Conservation (phyloP, 1,140 invertebrate genomes). For the Danaus melanippus region DNA sequence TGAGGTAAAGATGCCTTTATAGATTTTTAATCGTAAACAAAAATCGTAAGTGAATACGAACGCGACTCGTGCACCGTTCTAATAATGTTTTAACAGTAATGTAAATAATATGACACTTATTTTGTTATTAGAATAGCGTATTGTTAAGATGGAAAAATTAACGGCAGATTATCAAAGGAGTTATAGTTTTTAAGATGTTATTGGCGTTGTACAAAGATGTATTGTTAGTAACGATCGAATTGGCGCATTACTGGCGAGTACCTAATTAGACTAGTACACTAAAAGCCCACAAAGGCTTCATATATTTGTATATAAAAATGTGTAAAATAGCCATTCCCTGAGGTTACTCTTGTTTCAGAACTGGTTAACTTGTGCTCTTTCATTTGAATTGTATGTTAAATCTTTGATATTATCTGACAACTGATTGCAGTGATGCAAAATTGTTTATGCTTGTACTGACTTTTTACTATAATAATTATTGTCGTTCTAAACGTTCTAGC, state of each 20-base stretch:
- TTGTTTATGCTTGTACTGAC: slow-evolving; percentile 12
- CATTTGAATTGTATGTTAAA: slow-evolving; percentile 8
- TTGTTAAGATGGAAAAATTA: slow-evolving; percentile 51
- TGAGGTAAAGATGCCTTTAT: slow-evolving; percentile 72
- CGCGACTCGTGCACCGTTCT: slow-evolving; percentile 62
- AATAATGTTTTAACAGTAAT: slow-evolving; percentile 62
- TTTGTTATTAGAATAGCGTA: slow-evolving; percentile 65
- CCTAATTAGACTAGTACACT: slow-evolving; percentile 69
- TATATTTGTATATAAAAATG: slow-evolving; percentile 56
- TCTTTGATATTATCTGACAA: slow-evolving; percentile 12
- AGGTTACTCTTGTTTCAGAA: slow-evolving; percentile 37
- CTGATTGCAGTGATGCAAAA: slow-evolving; percentile 12
- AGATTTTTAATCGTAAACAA: slow-evolving; percentile 66
- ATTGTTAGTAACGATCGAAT: slow-evolving; percentile 66
- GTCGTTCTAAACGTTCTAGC: slow-evolving; percentile 18
- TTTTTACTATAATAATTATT: slow-evolving; percentile 15
- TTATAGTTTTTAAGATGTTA: slow-evolving; percentile 64
- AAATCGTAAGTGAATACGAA: slow-evolving; percentile 56
- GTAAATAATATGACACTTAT: slow-evolving; percentile 70
- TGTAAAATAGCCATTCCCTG: slow-evolving; percentile 51
- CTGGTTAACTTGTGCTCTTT: slow-evolving; percentile 10
- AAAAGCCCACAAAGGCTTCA: slow-evolving; percentile 62
- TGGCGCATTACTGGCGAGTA: slow-evolving; percentile 72
- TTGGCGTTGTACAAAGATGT: slow-evolving; percentile 70
- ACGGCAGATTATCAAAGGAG: slow-evolving; percentile 59